Evolutionary conservation across 2,113 vertebrate species (phyloP).

Genomic region (Crocuta crocuta): DNA sequence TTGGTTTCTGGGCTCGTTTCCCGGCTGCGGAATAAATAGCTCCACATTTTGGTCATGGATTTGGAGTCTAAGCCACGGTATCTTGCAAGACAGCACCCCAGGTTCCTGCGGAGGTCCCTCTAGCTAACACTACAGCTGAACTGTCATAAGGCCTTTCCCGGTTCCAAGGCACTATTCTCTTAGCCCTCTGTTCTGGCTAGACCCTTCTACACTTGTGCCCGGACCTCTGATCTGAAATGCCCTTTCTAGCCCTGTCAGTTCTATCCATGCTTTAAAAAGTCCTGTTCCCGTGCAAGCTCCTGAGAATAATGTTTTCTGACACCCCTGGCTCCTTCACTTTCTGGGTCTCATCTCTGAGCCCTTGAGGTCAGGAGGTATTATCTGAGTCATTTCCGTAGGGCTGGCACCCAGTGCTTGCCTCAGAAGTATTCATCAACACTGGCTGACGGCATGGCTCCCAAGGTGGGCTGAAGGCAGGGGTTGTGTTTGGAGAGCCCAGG

Average conservation of each 20-base stretch:
- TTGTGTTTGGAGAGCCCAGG: not conserved
- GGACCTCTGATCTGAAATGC: constrained; percentile 18
- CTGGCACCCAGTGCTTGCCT: not conserved
- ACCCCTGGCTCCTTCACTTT: not conserved
- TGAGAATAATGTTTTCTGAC: not conserved
- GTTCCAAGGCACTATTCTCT: not conserved
- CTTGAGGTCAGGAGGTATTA: not conserved
- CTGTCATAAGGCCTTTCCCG: not conserved
- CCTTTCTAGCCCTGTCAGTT: constrained; percentile 20
- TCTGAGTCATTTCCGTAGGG: not conserved
- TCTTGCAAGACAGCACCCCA: constrained; percentile 11
- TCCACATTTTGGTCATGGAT: not conserved
- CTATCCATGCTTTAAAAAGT: not conserved
- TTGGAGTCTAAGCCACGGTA: not conserved
- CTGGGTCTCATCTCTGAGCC: not conserved
- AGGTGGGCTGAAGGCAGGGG: not conserved
- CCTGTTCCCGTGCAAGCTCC: not conserved
- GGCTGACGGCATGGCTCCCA: not conserved
- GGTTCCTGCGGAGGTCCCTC: not conserved
- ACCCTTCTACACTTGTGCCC: not conserved
- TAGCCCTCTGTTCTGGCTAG: not conserved
- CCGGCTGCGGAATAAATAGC: not conserved
- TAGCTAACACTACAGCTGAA: not conserved
- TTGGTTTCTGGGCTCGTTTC: constrained; percentile 15
- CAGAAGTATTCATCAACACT: not conserved